These are phyloP conservation scores for Nothocercus nigrocapillus DNA, from an alignment of 2,113 vertebrate species.

Conservation along the genomic window DNA sequence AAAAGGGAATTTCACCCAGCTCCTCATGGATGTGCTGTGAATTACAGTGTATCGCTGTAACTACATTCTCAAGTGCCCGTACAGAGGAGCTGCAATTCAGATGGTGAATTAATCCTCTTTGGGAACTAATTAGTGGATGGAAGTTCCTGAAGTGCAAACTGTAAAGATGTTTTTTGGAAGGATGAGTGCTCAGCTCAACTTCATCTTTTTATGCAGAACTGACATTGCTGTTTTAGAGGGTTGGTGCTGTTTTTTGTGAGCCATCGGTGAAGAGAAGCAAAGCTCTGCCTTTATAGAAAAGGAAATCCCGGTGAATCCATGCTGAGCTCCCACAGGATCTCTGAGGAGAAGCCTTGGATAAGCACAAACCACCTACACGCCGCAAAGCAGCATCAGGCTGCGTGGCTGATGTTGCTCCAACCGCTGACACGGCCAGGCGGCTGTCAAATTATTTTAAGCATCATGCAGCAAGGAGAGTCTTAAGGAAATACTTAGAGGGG, in stretches of 20 bases:
- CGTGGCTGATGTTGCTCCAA: not conserved
- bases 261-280: fast-evolving
- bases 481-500: constrained; percentile 20
- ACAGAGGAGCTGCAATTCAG: not conserved
- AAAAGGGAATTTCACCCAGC: not conserved
- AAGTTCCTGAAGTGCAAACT: not conserved
- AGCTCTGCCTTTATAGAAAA: not conserved
- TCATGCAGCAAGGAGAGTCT: not conserved
- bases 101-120: not conserved
- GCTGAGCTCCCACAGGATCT: not conserved
- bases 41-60: not conserved
- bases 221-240: not conserved
- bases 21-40: not conserved
- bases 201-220: not conserved
- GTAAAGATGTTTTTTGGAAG: not conserved
- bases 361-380: not conserved
- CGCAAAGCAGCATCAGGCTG: fast-evolving
- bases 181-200: not conserved
- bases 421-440: not conserved
- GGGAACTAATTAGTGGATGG: not conserved
- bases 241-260: not conserved
- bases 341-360: not conserved
- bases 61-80: not conserved
- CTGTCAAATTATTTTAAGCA: constrained; percentile 21
- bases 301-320: not conserved